Evolutionary conservation across 1,140 invertebrate genomes (phyloP).

Genomic region (Drosophila lacertosa): DNA sequence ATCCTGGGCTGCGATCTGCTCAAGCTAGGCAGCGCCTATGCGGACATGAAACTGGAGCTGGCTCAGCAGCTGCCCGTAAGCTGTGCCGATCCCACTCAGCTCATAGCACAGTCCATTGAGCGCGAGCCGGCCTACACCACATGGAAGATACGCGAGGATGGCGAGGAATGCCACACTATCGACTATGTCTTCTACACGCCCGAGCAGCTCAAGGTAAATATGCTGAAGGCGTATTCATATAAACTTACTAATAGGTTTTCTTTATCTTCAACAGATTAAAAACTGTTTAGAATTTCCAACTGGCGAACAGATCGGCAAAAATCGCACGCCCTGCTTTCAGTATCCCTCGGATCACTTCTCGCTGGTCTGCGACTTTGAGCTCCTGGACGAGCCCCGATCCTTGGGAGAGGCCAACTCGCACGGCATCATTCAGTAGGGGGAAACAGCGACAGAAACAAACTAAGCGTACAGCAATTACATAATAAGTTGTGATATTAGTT

Average conservation of each 20-base stretch:
- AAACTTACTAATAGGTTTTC: too few species aligned
- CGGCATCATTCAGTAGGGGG: constrained; percentile 47
- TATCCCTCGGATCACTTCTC: constrained; percentile 94
- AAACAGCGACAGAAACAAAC: constrained; percentile 12
- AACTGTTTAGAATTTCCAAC: constrained; percentile 88
- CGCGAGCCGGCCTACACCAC: constrained; percentile 90
- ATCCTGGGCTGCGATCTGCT: constrained; percentile 84
- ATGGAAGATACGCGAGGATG: constrained; percentile 91
- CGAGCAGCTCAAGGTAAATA: constrained; percentile 84
- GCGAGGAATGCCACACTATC: constrained; percentile 90
- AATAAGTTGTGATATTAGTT: constrained; percentile 83
- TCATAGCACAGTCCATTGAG: constrained; percentile 71
- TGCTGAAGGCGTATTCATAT: too few species aligned
- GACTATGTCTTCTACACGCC: constrained; percentile 91
- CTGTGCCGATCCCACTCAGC: constrained; percentile 44
- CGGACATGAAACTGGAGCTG: constrained; percentile 75
- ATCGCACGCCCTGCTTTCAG: constrained; percentile 87
- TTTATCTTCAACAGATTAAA: too few species aligned
- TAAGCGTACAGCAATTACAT: constrained; percentile 69
- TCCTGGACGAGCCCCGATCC: constrained; percentile 41
- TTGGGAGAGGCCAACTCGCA: constrained; percentile 30
- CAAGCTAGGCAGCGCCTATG: constrained; percentile 85
- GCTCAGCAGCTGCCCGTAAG: constrained; percentile 14
- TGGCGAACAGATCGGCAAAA: constrained; percentile 88
- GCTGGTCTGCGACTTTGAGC: constrained; percentile 88